A percentile compares a stretch with the other conserved stretches of the same genome.
Conservation (phyloP, 2,888 invertebrate genomes). For the Dendrolimus houi region DNA sequence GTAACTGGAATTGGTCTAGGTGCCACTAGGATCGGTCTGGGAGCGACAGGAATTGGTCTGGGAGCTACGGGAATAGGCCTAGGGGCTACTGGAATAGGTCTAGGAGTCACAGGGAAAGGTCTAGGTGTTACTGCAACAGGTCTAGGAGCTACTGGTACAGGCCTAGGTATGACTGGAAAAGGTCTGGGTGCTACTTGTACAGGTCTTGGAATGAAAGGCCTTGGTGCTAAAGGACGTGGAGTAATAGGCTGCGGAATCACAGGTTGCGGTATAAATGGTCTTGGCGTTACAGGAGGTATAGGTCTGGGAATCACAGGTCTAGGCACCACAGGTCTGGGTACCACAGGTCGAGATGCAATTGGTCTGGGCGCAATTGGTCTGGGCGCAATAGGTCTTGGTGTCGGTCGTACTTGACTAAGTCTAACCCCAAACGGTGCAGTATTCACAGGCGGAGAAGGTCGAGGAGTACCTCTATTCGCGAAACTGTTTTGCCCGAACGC, state of each 20-base stretch:
- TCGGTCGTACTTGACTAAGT: background rate
- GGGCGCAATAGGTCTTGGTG: background rate
- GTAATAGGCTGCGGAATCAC: conserved; percentile 5
- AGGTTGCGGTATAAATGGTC: conserved; percentile 10
- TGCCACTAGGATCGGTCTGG: too few relatives aligned
- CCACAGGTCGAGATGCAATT: background rate
- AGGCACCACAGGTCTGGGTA: background rate
- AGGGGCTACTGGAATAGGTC: background rate
- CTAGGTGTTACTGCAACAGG: too few relatives aligned
- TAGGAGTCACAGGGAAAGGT: background rate
- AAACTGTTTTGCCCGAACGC: background rate
- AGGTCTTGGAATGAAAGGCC: background rate
- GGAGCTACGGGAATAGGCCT: background rate
- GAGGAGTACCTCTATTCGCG: background rate
- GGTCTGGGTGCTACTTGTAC: background rate
- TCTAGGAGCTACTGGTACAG: too few relatives aligned
- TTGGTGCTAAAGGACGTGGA: background rate
- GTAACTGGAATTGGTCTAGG: background rate
- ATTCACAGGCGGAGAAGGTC: background rate
- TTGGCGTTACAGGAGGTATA: background rate
- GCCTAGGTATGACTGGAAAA: too few relatives aligned
- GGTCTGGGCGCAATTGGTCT: background rate
- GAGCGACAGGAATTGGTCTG: background rate
- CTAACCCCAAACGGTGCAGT: background rate
- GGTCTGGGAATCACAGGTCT: conserved; percentile 10